phyloP scores from a whole-genome alignment of 2,797 vertebrate genomes.

The Centropyge bicolor region DNA sequence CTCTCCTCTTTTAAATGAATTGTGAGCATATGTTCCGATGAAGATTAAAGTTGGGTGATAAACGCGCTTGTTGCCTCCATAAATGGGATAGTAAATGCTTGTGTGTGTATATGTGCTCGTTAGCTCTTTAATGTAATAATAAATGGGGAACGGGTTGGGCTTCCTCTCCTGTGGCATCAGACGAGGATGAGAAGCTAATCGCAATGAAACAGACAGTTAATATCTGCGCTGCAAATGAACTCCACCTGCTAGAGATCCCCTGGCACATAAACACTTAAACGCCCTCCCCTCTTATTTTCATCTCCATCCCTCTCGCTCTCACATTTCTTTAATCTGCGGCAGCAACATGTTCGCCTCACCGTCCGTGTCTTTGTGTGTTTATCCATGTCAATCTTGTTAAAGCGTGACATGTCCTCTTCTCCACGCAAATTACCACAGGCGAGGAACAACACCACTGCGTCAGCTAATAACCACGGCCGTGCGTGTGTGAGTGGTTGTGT shows the following conservation, averaged over 20 bases:
- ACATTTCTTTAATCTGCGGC: constrained; percentile 52
- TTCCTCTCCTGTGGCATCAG: constrained; percentile 67
- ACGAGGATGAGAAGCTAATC: constrained; percentile 71
- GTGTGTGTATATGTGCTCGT: constrained; percentile 69
- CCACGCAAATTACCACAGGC: constrained; percentile 81
- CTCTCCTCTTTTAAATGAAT: constrained; percentile 53
- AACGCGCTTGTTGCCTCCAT: constrained; percentile 77
- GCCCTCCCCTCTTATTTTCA: constrained; percentile 41
- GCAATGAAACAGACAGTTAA: constrained; percentile 73
- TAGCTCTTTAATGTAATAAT: constrained; percentile 80
- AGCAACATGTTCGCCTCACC: constrained; percentile 54
- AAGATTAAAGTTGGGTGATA: constrained; percentile 78
- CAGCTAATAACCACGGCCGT: constrained; percentile 74
- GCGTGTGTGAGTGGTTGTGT: constrained; percentile 25
- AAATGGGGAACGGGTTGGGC: constrained; percentile 63
- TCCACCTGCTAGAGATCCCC: constrained; percentile 71
- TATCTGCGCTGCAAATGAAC: constrained; percentile 73
- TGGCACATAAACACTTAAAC: constrained; percentile 39
- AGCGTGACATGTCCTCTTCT: constrained; percentile 83
- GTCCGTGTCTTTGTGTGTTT: constrained; percentile 62
- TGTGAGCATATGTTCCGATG: constrained; percentile 80
- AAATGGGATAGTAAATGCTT: constrained; percentile 74
- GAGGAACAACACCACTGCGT: constrained; percentile 68
- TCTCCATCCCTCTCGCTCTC: constrained; percentile 29
- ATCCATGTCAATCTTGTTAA: constrained; percentile 83